Evolutionary conservation across 2,888 invertebrate species (phyloP), one percentile per base, ranked within the genome.

Genomic region (Buathra laborator): DNA sequence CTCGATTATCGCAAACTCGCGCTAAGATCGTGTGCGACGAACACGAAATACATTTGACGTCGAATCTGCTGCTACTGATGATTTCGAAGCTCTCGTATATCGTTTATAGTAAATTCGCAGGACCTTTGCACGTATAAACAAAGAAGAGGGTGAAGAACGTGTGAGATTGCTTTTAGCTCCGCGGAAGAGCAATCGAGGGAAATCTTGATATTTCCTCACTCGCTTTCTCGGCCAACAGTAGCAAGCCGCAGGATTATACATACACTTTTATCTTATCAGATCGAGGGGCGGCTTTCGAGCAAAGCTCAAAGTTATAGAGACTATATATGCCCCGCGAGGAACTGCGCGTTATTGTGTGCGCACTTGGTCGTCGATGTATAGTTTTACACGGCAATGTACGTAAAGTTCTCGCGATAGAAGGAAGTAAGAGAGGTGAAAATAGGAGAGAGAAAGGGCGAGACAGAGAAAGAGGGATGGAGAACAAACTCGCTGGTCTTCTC

Each of bases 261-360:
- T 32, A 62, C 29, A 62, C 84, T 86, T 86, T 88, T 88, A 89
- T 89, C 90, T 91, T 90, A 91, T 91, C 89, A 88, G 90, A 91
- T 91, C 86, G 89, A 78, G 62, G 88, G 86, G 90, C 90, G 91
- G 91, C 89, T 90, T 87, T 83, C 87, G 84, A 85, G 87, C 88
- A 78, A 78, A 86, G 86, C 87, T 90, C 91, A 91, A 91, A 91
- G 91, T 90, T 89, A 89, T 87, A 89, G 86, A 76, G 29, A 14
- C 14, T 48, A 48, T 48, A 48, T 48, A 14, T 48, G n/a, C 62
- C 2, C 32, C 32, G 62, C 29, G 14, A 24, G 29, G 62, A 14
- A 32, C 62, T 62, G 62, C 62, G 32, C 62, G 12, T 32, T 32
- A 75, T 29, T 24, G 59, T 51, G 43, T 46, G 19, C 66, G 53